A percentile compares a stretch with the other conserved stretches of the same genome.
Conservation (phyloP, 1,140 invertebrate genomes). For the Melanaphis sacchari region DNA sequence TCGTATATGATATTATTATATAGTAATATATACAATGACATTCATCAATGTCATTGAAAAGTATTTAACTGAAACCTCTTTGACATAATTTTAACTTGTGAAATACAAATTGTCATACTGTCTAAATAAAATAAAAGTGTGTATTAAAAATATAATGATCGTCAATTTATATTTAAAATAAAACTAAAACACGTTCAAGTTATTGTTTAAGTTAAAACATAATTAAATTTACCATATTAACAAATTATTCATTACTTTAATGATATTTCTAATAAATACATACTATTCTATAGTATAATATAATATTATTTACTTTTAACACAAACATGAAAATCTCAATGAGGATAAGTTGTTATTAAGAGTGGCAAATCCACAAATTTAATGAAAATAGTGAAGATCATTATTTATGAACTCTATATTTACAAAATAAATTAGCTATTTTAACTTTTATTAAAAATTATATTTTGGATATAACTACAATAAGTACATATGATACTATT, state of each 20-base stretch:
- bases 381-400: no score
- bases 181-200: background rate
- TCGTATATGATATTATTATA: background rate
- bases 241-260: background rate
- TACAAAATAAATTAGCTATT: background rate
- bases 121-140: background rate
- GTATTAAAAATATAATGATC: background rate
- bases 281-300: background rate
- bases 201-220: background rate
- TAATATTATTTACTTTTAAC: background rate
- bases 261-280: background rate
- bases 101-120: background rate
- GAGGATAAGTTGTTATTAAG: background rate
- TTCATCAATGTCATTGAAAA: background rate
- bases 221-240: background rate
- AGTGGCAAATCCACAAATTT: no score
- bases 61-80: background rate
- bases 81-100: background rate
- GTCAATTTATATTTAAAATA: background rate
- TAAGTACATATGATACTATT: no score
- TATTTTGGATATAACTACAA: no score
- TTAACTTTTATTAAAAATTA: no score
- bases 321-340: background rate
- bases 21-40: background rate
- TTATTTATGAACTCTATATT: background rate